Conservation (phyloP, 2,113 vertebrate species). For the Triplophysa dalaica region DNA sequence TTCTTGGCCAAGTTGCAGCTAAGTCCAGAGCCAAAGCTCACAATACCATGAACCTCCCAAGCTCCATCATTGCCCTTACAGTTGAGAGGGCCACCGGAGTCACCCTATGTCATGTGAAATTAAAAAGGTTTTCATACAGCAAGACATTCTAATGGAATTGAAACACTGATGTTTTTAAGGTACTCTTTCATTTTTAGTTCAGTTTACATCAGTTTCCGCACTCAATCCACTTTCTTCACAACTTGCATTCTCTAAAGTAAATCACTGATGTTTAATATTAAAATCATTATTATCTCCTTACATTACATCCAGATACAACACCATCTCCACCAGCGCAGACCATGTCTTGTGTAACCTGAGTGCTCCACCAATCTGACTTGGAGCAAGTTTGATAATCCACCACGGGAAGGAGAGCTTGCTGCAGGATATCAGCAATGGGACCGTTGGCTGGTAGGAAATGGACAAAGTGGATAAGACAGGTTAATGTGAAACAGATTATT, state of each 20-base stretch:
- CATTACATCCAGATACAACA: slow-evolving; percentile 56
- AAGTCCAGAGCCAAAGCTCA: slow-evolving; percentile 83
- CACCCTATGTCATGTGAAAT: slow-evolving; percentile 74
- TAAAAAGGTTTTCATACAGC: slow-evolving; percentile 9
- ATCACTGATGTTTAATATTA: neutral
- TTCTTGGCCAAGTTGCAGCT: slow-evolving; percentile 81
- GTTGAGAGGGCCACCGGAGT: slow-evolving; percentile 91
- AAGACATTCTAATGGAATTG: neutral
- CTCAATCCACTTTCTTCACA: neutral
- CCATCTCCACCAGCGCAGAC: slow-evolving; percentile 58
- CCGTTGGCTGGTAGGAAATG: slow-evolving; percentile 29
- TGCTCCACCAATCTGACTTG: slow-evolving; percentile 55
- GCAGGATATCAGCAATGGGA: slow-evolving; percentile 44
- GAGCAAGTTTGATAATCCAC: slow-evolving; percentile 53
- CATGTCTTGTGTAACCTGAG: slow-evolving; percentile 48
- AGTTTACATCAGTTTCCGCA: too few species aligned
- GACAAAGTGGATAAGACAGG: neutral
- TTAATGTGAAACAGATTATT: neutral
- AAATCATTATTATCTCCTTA: slow-evolving; percentile 18
- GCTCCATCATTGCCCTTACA: slow-evolving; percentile 61
- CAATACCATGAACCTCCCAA: slow-evolving; percentile 85
- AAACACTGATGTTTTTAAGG: too few species aligned
- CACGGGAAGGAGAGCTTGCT: slow-evolving; percentile 56
- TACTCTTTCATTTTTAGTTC: neutral
- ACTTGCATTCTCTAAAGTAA: neutral